Percentiles rank a stretch among this genome's conserved stretches.
Conservation (phyloP, 1,140 invertebrate genomes). For the Drosophila lini region DNA sequence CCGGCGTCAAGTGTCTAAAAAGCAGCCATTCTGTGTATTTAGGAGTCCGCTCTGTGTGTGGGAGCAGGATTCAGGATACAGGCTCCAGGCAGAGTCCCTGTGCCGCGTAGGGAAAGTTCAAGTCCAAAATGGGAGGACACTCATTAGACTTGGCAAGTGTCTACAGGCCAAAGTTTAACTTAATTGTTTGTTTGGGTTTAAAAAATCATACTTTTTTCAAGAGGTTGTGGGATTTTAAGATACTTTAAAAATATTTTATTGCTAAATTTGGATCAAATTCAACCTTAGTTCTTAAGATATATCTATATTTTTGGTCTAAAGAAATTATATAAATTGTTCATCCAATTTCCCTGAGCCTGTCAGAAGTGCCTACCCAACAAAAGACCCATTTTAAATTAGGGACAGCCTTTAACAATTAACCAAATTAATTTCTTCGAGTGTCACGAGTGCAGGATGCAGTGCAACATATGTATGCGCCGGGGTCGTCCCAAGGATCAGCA, state of each 20-base stretch:
- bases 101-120: conserved; percentile 17
- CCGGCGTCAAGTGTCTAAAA: conserved; percentile 33
- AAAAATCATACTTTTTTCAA: not conserved
- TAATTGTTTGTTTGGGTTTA: not conserved
- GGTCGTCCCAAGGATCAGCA: conserved; percentile 71
- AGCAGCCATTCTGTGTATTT: conserved; percentile 14
- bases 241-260: not conserved
- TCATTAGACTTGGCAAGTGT: conserved; percentile 28
- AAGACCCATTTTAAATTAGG: conserved; percentile 42
- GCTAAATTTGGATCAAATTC: not conserved
- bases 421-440: conserved; percentile 60
- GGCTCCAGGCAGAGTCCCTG: not conserved
- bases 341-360: not conserved
- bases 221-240: not conserved
- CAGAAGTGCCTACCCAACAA: conserved; percentile 2
- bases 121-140: conserved; percentile 9
- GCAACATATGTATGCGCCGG: conserved; percentile 74
- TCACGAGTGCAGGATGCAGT: conserved; percentile 62
- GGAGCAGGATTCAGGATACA: not conserved
- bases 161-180: conserved; percentile 5
- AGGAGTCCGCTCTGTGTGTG: not conserved
- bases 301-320: too few relatives aligned
- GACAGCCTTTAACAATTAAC: conserved; percentile 43
- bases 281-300: too few relatives aligned
- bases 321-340: not conserved